Percentiles rank a stretch among this genome's conserved stretches.
These are phyloP conservation scores for Elaphurus davidianus DNA, from an alignment of 2,113 vertebrate species.

Conservation along the genomic window DNA sequence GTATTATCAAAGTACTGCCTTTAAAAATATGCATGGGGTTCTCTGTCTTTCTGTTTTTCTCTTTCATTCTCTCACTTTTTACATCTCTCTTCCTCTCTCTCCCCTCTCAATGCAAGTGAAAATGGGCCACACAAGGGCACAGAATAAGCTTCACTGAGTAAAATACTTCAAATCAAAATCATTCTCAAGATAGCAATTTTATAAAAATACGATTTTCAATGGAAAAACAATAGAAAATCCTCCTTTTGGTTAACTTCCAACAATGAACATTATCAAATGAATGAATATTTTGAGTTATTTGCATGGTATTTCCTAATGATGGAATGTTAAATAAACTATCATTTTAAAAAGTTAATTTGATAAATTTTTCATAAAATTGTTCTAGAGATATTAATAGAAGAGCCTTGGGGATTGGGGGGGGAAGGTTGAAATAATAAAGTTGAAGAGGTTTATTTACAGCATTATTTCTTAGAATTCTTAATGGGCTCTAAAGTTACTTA, in stretches of 20 bases:
- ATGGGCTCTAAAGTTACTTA: not conserved
- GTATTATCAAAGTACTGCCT: not conserved
- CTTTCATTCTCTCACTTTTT: not conserved
- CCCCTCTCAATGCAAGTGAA: not conserved
- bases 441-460: not conserved
- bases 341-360: slow-evolving; percentile 34
- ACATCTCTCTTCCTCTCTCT: not conserved
- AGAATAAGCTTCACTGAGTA: slow-evolving; percentile 2
- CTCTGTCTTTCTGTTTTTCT: not conserved
- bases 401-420: not conserved
- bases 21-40: not conserved
- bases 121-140: not conserved
- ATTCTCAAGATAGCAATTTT: slow-evolving; percentile 16
- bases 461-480: not conserved
- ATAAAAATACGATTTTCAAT: slow-evolving; percentile 20
- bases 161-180: slow-evolving; percentile 34
- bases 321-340: not conserved
- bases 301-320: not conserved
- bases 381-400: not conserved
- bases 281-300: slow-evolving; percentile 17
- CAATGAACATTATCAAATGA: not conserved
- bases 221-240: slow-evolving; percentile 15
- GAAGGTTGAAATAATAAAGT: not conserved
- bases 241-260: slow-evolving; percentile 2
- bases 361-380: not conserved